Evolutionary conservation across 2,797 vertebrate species (phyloP).

Genomic region (Amazonetta brasiliensis): DNA sequence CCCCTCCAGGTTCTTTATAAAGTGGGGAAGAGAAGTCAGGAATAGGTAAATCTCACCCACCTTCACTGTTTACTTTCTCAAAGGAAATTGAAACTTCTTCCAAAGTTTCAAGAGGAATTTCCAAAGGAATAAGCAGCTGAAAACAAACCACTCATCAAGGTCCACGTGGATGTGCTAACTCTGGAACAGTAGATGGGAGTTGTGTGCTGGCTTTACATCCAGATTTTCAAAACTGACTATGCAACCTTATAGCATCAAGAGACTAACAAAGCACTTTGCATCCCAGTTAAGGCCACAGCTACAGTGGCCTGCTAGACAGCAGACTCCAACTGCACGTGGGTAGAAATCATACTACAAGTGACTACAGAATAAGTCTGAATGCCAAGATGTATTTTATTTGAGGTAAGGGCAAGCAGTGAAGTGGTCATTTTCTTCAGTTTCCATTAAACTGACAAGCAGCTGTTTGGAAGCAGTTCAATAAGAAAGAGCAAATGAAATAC

Average conservation of each 20-base stretch:
- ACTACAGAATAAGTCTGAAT: background rate
- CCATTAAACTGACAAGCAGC: background rate
- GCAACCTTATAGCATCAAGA: background rate
- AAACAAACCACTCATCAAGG: background rate
- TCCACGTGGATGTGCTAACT: background rate
- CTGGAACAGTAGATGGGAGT: background rate
- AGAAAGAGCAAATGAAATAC: background rate
- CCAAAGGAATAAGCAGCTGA: background rate
- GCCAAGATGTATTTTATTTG: background rate
- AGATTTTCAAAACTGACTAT: background rate
- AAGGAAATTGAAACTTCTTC: background rate
- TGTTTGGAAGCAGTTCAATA: background rate
- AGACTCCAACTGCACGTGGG: background rate
- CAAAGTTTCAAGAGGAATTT: background rate
- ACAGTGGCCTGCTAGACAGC: background rate
- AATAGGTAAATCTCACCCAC: background rate
- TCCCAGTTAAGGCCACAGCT: background rate
- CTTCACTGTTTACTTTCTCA: background rate
- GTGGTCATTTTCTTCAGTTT: background rate
- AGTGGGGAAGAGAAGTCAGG: background rate
- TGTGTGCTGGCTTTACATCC: background rate
- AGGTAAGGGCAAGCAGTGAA: background rate
- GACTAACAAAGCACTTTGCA: background rate
- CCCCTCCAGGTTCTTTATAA: background rate
- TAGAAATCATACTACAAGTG: background rate